Evolutionary conservation across 2,113 vertebrate genomes (phyloP).

Genomic region (Noctilio leporinus): DNA sequence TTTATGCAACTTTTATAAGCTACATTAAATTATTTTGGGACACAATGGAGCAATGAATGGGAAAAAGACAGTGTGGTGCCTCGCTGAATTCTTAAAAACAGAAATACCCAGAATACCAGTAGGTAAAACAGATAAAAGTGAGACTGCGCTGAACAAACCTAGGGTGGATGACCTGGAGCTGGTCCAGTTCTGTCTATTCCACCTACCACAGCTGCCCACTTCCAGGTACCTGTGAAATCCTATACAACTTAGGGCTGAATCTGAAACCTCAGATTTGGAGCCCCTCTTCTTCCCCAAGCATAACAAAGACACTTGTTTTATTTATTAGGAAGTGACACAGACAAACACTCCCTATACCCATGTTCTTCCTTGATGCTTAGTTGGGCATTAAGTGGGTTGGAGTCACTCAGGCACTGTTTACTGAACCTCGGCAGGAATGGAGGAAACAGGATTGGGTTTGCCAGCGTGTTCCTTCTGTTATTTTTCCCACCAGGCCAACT

Average conservation of each 20-base stretch:
- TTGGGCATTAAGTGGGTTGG: background rate
- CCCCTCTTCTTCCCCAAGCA: background rate
- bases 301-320: background rate
- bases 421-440: background rate
- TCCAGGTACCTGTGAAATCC: background rate
- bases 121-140: background rate
- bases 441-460: background rate
- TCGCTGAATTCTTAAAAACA: background rate
- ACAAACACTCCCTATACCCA: background rate
- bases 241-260: background rate
- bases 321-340: background rate
- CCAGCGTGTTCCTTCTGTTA: background rate
- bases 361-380: background rate
- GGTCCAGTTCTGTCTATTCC: background rate
- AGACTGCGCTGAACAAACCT: background rate
- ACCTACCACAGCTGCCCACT: background rate
- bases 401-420: background rate
- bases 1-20: background rate
- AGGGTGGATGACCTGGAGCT: background rate
- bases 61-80: background rate
- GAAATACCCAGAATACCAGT: background rate
- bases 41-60: background rate
- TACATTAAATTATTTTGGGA: background rate
- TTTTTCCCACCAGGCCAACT: background rate
- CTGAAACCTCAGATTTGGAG: background rate